Percentiles rank a stretch among this genome's conserved stretches.
Conservation (phyloP, 2,888 invertebrate genomes). For the Mallateleia sp. region DNA sequence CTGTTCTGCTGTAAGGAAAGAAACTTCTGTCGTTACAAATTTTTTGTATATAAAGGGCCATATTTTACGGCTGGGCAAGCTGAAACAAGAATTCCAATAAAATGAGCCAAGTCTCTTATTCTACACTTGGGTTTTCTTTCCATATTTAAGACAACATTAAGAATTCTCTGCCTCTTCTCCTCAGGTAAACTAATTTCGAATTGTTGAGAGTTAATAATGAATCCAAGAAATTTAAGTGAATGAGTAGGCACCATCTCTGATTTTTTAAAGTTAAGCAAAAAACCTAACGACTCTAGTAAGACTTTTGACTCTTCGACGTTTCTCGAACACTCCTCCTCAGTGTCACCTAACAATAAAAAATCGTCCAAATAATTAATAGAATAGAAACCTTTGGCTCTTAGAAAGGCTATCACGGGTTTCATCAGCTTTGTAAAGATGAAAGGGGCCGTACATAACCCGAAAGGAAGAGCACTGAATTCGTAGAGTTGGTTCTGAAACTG, state of each 20-base stretch:
- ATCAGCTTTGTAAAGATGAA: constrained; percentile 67
- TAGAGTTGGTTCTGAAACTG: constrained; percentile 2
- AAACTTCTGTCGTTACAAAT: constrained; percentile 31
- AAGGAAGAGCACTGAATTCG: constrained; percentile 66
- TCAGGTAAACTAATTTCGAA: constrained; percentile 29
- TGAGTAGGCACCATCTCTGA: background rate
- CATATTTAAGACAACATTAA: background rate
- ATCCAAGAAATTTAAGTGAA: constrained; percentile 50
- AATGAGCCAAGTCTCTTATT: constrained; percentile 57
- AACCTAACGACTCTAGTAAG: constrained; percentile 7
- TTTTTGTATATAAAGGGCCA: constrained; percentile 41
- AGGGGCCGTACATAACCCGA: constrained; percentile 59
- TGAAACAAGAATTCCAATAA: constrained; percentile 49
- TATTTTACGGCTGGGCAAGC: constrained; percentile 57
- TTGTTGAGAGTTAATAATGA: constrained; percentile 30
- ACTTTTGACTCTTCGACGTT: constrained; percentile 34
- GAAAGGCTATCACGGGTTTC: constrained; percentile 39
- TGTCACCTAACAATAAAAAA: background rate
- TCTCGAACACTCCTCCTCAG: background rate
- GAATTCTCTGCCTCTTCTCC: constrained; percentile 33
- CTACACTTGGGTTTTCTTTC: background rate
- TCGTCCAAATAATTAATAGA: constrained; percentile 67
- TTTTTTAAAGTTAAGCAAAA: background rate
- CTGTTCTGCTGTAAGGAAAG: constrained; percentile 10
- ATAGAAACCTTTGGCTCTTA: constrained; percentile 23